A percentile compares a stretch with the other conserved stretches of the same genome.
Conservation (phyloP, 2,888 invertebrate genomes). For the Campoletis raptor region DNA sequence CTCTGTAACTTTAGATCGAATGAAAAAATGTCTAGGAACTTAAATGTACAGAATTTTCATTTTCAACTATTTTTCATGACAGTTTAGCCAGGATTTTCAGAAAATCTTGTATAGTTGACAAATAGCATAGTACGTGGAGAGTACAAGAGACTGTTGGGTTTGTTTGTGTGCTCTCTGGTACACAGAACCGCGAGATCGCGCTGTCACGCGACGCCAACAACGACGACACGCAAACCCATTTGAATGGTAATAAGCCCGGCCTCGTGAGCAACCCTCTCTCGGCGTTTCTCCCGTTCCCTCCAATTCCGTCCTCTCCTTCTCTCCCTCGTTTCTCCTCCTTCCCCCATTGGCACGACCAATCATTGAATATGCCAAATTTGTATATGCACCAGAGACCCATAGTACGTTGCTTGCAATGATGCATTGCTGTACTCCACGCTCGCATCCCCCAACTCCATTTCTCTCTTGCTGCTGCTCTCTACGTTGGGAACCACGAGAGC, state of each 20-base stretch:
- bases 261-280: slow-evolving; percentile 48
- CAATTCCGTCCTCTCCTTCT: slow-evolving; percentile 6
- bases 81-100: background rate
- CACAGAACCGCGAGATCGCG: slow-evolving; percentile 51
- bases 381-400: slow-evolving; percentile 75
- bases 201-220: slow-evolving; percentile 70
- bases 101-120: slow-evolving; percentile 1
- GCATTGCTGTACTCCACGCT: slow-evolving; percentile 43
- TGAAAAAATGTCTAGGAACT: background rate
- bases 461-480: slow-evolving; percentile 48
- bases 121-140: slow-evolving; percentile 30
- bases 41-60: background rate
- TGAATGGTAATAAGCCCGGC: slow-evolving; percentile 72
- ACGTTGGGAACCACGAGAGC: slow-evolving; percentile 43
- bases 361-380: slow-evolving; percentile 81
- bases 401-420: slow-evolving; percentile 48
- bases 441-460: slow-evolving; percentile 12
- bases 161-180: slow-evolving; percentile 44
- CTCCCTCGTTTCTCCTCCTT: slow-evolving; percentile 6
- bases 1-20: background rate
- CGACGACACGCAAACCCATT: slow-evolving; percentile 71
- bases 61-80: background rate
- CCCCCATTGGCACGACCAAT: slow-evolving; percentile 74
- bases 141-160: slow-evolving; percentile 39
- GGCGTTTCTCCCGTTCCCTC: slow-evolving; percentile 26